Evolutionary conservation across 2,797 vertebrate genomes (phyloP).

Genomic region (Mareca penelope): DNA sequence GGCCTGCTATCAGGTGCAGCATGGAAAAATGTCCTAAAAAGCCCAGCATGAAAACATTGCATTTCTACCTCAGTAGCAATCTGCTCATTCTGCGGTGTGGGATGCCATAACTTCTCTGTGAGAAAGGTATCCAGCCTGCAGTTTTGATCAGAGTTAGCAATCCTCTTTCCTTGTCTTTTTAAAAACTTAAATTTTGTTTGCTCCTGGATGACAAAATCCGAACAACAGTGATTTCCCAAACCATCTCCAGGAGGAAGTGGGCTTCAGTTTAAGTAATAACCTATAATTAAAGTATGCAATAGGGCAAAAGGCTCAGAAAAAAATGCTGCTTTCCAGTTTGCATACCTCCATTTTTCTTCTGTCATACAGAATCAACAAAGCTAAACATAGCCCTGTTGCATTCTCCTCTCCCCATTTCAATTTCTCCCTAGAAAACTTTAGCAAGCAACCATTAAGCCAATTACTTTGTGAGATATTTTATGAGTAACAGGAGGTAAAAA

Average conservation of each 20-base stretch:
- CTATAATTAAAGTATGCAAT: not conserved
- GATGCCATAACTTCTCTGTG: not conserved
- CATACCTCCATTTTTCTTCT: not conserved
- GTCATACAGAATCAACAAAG: not conserved
- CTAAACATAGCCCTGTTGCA: fast-evolving
- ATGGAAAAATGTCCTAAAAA: not conserved
- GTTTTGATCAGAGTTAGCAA: not conserved
- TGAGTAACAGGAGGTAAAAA: not conserved
- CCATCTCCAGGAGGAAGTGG: not conserved
- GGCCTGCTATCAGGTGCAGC: fast-evolving
- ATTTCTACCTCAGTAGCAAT: not conserved
- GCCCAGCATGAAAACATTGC: not conserved
- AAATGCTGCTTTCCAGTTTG: not conserved
- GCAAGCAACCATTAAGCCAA: not conserved
- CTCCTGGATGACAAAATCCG: not conserved
- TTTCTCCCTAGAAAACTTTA: not conserved
- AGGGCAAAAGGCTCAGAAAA: not conserved
- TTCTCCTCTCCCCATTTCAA: not conserved
- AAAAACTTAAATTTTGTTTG: not conserved
- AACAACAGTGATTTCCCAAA: not conserved
- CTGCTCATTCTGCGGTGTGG: not conserved
- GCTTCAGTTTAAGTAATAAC: not conserved
- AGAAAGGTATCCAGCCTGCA: not conserved
- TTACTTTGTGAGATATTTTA: not conserved
- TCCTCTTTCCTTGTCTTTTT: not conserved